A percentile compares a stretch with the other conserved stretches of the same genome.
These are phyloP conservation scores for Natrix natrix DNA, from an alignment of 2,797 vertebrate genomes.

Conservation along the genomic window DNA sequence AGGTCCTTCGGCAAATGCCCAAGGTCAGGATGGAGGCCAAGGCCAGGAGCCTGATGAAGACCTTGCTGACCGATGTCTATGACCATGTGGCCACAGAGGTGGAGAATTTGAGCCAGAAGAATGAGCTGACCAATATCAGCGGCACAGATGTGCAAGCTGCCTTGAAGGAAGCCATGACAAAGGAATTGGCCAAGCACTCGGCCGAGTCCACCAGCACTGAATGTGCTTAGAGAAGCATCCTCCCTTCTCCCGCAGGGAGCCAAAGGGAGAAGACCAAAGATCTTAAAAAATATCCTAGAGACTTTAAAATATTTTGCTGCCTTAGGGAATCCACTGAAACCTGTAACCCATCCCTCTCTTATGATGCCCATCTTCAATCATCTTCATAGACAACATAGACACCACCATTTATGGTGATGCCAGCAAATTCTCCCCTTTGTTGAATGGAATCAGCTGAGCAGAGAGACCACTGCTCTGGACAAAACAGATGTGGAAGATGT, in stretches of 20 bases:
- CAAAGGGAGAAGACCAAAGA: slow-evolving; percentile 4
- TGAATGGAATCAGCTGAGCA: neutral
- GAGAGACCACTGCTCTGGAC: neutral
- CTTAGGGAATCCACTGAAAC: neutral
- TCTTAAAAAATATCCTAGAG: neutral
- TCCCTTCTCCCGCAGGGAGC: neutral
- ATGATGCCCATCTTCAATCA: neutral
- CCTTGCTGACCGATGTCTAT: neutral
- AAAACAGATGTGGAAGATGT: neutral
- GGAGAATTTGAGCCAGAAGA: slow-evolving; percentile 25
- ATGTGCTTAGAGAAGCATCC: neutral
- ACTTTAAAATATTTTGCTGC: slow-evolving; percentile 16
- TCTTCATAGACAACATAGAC: neutral
- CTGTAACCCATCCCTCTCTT: neutral
- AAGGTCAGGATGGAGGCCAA: neutral
- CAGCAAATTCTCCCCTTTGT: neutral
- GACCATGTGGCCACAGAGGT: slow-evolving; percentile 2
- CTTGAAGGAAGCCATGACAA: slow-evolving; percentile 10
- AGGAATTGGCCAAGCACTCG: slow-evolving; percentile 21
- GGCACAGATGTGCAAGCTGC: slow-evolving; percentile 20
- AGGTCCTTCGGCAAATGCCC: neutral
- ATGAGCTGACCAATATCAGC: neutral
- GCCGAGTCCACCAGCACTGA: neutral
- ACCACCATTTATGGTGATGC: neutral
- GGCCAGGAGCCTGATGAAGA: neutral